These are phyloP conservation scores for Leptosomus discolor DNA, from an alignment of 2,113 vertebrate species.

Conservation along the genomic window DNA sequence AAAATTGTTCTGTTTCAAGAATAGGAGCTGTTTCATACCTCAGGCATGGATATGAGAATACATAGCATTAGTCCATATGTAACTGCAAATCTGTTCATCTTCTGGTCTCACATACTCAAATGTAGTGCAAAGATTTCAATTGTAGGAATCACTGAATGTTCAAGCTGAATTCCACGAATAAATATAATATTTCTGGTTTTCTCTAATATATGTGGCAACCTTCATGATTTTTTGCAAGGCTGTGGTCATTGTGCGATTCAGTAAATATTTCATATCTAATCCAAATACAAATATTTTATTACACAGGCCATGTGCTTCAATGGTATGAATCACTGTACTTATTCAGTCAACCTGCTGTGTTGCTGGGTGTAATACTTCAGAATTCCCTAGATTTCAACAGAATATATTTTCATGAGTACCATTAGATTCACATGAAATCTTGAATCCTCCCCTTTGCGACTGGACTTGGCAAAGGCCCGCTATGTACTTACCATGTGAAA, in stretches of 20 bases:
- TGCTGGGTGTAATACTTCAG: neutral
- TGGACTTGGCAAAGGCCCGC: neutral
- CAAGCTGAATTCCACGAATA: neutral
- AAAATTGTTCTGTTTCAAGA: neutral
- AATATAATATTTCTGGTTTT: neutral
- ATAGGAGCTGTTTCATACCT: neutral
- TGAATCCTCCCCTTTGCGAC: neutral
- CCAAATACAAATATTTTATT: neutral
- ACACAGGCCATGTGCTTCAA: neutral
- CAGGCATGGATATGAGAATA: neutral
- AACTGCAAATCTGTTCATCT: neutral
- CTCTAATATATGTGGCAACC: neutral
- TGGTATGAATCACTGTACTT: neutral
- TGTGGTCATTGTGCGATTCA: neutral
- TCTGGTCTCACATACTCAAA: neutral
- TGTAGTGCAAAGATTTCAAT: neutral
- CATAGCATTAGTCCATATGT: neutral
- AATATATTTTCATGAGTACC: neutral
- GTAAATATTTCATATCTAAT: neutral
- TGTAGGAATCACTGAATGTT: neutral
- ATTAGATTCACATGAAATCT: neutral
- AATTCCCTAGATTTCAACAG: neutral
- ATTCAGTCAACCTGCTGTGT: neutral
- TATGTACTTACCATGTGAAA: neutral
- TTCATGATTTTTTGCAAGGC: neutral